Conservation (phyloP, 2,113 vertebrate species). For the Nicator chloris region DNA sequence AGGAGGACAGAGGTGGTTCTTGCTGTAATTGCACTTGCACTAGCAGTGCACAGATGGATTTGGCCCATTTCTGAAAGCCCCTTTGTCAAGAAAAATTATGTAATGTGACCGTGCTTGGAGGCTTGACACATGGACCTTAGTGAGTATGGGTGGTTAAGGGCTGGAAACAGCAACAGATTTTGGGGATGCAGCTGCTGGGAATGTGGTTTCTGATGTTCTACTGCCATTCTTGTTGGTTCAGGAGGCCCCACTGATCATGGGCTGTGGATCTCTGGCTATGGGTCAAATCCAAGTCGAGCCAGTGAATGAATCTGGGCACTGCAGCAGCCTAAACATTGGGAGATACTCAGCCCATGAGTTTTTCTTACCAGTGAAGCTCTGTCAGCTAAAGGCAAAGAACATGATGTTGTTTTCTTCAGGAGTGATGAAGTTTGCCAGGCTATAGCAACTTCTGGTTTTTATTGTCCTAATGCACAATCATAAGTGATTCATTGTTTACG, state of each 20-base stretch:
- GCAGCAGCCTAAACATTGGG: background rate
- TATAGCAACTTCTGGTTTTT: background rate
- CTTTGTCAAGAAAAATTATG: background rate
- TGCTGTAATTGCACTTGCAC: background rate
- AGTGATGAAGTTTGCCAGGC: background rate
- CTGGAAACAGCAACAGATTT: background rate
- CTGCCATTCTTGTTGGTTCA: background rate
- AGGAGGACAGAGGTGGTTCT: background rate
- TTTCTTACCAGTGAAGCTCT: background rate
- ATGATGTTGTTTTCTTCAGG: background rate
- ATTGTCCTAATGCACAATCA: background rate
- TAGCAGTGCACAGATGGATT: background rate
- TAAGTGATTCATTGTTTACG: background rate
- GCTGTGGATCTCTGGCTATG: background rate
- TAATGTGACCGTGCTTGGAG: background rate
- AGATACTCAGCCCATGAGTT: background rate
- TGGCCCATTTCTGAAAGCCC: background rate
- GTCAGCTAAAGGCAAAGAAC: background rate
- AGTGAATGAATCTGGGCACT: background rate
- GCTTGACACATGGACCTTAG: rapidly evolving
- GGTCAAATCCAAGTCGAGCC: background rate
- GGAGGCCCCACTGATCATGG: rapidly evolving
- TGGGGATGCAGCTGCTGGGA: background rate
- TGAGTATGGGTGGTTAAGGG: background rate
- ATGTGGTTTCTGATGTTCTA: background rate